Conservation (phyloP, 2,797 vertebrate genomes). For the Alauda arvensis region DNA sequence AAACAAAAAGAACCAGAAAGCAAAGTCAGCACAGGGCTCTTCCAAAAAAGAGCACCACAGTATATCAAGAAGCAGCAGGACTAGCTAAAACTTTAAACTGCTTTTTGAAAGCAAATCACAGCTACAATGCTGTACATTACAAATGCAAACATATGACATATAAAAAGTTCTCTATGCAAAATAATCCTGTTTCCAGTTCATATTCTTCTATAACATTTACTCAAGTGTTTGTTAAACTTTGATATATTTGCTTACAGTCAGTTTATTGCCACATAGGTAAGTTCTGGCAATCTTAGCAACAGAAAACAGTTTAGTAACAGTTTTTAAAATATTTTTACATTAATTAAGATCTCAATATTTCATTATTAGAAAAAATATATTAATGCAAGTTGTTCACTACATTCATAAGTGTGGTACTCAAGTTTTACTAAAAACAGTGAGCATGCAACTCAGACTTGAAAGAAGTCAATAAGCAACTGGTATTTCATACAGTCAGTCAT, state of each 20-base stretch:
- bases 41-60: not conserved
- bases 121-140: conserved; percentile 29
- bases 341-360: conserved; percentile 5
- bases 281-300: conserved; percentile 6
- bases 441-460: conserved; percentile 45
- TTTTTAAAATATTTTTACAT: conserved; percentile 60
- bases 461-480: conserved; percentile 32
- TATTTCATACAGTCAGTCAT: conserved; percentile 47
- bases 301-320: conserved; percentile 36
- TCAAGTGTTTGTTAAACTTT: conserved; percentile 14
- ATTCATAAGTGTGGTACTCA: conserved; percentile 26
- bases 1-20: not conserved
- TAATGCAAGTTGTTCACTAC: conserved; percentile 47
- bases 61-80: not conserved
- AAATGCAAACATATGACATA: conserved; percentile 44
- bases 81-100: not conserved
- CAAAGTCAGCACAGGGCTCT: conserved; percentile 1
- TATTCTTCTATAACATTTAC: conserved; percentile 18
- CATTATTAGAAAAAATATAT: conserved; percentile 8
- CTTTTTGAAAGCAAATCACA: conserved; percentile 48
- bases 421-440: conserved; percentile 47
- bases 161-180: conserved; percentile 22
- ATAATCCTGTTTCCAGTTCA: not conserved
- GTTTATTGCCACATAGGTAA: conserved; percentile 7
- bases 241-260: not conserved